Evolutionary conservation across 2,888 invertebrate species (phyloP).

Genomic region (Homarus gammarus): DNA sequence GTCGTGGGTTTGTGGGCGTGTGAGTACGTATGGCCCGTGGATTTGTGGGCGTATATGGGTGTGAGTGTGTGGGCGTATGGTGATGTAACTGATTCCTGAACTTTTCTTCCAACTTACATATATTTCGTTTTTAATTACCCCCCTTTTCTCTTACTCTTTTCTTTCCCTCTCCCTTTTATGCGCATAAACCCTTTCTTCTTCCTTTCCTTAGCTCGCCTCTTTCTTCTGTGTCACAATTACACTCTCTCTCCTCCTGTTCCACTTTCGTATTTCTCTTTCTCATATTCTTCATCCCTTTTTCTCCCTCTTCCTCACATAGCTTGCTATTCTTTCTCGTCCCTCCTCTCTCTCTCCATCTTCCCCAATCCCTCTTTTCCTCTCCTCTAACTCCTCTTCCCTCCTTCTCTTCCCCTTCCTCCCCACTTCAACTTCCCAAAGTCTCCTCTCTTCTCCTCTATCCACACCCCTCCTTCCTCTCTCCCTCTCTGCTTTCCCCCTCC

Average conservation of each 20-base stretch:
- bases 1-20: neutral
- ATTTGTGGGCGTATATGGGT: neutral
- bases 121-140: neutral
- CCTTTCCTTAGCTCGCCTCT: neutral
- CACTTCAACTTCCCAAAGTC: neutral
- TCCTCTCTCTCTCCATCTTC: slow-evolving; percentile 6
- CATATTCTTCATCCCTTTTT: slow-evolving; percentile 1
- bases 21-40: neutral
- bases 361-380: neutral
- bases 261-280: neutral
- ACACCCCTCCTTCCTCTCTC: no score
- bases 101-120: no score
- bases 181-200: neutral
- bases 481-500: no score
- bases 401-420: neutral
- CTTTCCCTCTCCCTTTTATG: neutral
- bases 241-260: neutral
- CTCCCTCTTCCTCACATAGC: neutral
- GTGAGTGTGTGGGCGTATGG: neutral
- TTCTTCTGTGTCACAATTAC: neutral
- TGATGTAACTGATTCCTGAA: no score
- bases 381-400: neutral
- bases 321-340: neutral
- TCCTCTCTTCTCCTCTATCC: neutral
- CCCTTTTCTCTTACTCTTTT: neutral